A percentile compares a stretch with the other conserved stretches of the same genome.
Evolutionary conservation across 2,113 vertebrate genomes (phyloP).

Genomic region (Corvus hawaiiensis): DNA sequence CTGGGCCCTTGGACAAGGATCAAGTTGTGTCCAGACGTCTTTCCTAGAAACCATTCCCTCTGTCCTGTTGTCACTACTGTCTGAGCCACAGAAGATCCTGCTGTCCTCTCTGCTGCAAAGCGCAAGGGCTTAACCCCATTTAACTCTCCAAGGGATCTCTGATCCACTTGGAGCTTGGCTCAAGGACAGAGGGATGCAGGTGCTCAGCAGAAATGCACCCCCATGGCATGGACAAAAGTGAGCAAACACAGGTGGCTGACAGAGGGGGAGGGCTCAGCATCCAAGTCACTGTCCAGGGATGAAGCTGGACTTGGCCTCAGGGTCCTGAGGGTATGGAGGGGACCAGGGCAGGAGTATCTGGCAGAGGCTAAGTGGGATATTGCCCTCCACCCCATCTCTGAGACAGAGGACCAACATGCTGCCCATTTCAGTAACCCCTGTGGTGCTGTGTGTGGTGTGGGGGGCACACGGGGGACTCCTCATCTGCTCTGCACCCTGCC

Average conservation of each 20-base stretch:
- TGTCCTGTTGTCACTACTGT: neutral
- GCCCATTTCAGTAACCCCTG: neutral
- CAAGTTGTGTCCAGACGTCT: accelerated
- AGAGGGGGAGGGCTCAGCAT: neutral
- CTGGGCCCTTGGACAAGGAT: neutral
- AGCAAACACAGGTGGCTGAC: neutral
- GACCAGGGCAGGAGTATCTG: neutral
- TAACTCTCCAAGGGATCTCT: neutral
- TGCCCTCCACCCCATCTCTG: neutral
- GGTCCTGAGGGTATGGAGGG: neutral
- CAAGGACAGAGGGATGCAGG: too few species aligned
- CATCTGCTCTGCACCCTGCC: neutral
- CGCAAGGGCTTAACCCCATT: neutral
- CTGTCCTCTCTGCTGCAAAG: neutral
- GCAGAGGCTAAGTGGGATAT: accelerated
- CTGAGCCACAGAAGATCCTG: neutral
- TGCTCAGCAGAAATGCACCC: neutral
- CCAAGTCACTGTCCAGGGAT: neutral
- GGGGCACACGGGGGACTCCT: accelerated
- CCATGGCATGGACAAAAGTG: accelerated
- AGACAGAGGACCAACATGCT: neutral
- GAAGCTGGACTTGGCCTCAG: neutral
- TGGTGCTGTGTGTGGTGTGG: accelerated
- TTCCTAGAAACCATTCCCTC: neutral
- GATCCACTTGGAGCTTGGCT: neutral